These are phyloP conservation scores for Ganaspis sp. DNA, from an alignment of 1,140 invertebrate species.

Conservation along the genomic window DNA sequence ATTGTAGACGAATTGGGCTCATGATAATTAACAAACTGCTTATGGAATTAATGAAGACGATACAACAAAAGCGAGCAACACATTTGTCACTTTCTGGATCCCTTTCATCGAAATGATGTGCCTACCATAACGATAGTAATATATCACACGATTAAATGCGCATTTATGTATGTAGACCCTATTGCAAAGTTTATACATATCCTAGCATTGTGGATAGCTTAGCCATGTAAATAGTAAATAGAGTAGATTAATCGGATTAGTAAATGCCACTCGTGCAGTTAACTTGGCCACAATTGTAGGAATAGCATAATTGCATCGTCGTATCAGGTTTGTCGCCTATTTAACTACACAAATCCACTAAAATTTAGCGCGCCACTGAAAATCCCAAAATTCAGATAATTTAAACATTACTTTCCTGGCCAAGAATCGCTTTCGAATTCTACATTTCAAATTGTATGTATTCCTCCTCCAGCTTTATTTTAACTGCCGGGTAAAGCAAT, in stretches of 20 bases:
- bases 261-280: conserved; percentile 20
- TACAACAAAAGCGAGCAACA: background rate
- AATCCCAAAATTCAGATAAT: background rate
- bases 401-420: background rate
- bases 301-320: conserved; percentile 12
- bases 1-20: no score
- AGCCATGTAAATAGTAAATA: conserved; percentile 23
- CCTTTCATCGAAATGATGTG: background rate
- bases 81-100: background rate
- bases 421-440: background rate
- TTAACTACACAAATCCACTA: background rate
- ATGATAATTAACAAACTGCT: no score
- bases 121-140: background rate
- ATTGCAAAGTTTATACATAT: background rate
- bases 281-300: conserved; percentile 10
- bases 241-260: conserved; percentile 28
- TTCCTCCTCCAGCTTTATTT: background rate
- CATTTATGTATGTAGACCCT: background rate
- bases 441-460: background rate
- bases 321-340: background rate
- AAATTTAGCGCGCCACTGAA: background rate
- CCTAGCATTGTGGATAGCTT: background rate
- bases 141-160: background rate
- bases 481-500: conserved; percentile 16
- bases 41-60: no score